phyloP scores from a whole-genome alignment of 1,140 invertebrate genomes.

The Nilaparvata lugens region DNA sequence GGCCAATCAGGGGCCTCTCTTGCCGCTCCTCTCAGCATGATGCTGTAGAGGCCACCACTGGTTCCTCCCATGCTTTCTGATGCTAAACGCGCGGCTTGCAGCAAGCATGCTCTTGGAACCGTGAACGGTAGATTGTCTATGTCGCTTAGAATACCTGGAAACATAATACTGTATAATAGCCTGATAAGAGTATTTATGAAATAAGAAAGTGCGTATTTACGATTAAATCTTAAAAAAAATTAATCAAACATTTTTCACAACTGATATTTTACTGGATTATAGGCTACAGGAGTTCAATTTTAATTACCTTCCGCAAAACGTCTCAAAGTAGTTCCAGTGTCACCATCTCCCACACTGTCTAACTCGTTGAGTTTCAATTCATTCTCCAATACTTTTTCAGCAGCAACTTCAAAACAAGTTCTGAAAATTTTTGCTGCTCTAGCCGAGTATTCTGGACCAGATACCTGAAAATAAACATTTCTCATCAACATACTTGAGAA shows the following conservation, averaged over 20 bases:
- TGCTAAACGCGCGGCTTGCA: slow-evolving; percentile 44
- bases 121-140: slow-evolving; percentile 18
- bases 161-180: too few relatives aligned
- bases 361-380: slow-evolving; percentile 55
- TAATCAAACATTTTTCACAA: too few relatives aligned
- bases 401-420: slow-evolving; percentile 39
- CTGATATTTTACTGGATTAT: too few relatives aligned
- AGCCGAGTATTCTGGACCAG: too few relatives aligned
- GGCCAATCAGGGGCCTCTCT: slow-evolving; percentile 35
- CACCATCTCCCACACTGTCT: slow-evolving; percentile 71
- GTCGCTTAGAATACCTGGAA: not conserved
- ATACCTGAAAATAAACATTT: too few relatives aligned
- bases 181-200: too few relatives aligned
- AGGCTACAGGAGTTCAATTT: too few relatives aligned
- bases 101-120: slow-evolving; percentile 39
- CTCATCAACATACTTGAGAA: too few relatives aligned
- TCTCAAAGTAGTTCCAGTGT: slow-evolving; percentile 64
- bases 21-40: slow-evolving; percentile 52
- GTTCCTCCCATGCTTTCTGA: slow-evolving; percentile 59
- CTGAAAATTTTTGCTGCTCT: slow-evolving; percentile 33
- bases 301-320: slow-evolving; percentile 46
- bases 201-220: too few relatives aligned
- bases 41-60: slow-evolving; percentile 57
- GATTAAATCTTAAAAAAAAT: too few relatives aligned
- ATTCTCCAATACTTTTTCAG: slow-evolving; percentile 40